Base-by-base conservation (phyloP, 1,140 invertebrate genomes). In the Zaprionus kolodkinae region DNA sequence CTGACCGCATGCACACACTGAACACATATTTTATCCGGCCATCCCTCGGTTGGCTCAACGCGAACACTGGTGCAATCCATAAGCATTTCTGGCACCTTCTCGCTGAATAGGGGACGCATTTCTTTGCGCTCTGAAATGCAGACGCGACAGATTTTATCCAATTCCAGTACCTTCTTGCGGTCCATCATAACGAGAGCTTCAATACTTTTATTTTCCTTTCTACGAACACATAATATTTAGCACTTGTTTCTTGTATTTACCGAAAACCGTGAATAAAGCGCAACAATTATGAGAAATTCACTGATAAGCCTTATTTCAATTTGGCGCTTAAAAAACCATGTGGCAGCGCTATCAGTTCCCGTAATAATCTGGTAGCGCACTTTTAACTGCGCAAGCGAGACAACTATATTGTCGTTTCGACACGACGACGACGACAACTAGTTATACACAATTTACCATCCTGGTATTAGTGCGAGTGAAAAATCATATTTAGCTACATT, bases 1-100 rank as follows among this genome's bases (percentile, higher is more conserved):
- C 94, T 94, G 3, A 95, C 93, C 67, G 94, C 93, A 73, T 95
- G 94, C 17, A 95, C 94, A 73, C 94, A 95, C 79, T 95, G 94
- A 3, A 94, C 86, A 66, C 94, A 95, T 54, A 95, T 92, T 82
- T 94, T 94, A 3, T 93, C 78, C 0, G 94, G 94, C 72, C 94
- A 92, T 6, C 94, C 94, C 74, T 94, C 94, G 2, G 93, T 93
- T 1, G 94, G 92, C 35, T 94, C 92, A 75, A 94, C 94, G 78
- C 94, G 93, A 65, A 94, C 93, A 82, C 93, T 94, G 52, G 94
- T 93, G 88, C 94, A 94, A 65, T 94, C 94, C 94, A 94, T 94
- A 69, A 95, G 73, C 94, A 95, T 94, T 67, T 94, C 94, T 11
- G 94, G 94, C 21, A 94, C 94, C 59, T 94, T 93, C 75, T 95